phyloP scores from a whole-genome alignment of 2,113 vertebrate species.

The Sula dactylatra region DNA sequence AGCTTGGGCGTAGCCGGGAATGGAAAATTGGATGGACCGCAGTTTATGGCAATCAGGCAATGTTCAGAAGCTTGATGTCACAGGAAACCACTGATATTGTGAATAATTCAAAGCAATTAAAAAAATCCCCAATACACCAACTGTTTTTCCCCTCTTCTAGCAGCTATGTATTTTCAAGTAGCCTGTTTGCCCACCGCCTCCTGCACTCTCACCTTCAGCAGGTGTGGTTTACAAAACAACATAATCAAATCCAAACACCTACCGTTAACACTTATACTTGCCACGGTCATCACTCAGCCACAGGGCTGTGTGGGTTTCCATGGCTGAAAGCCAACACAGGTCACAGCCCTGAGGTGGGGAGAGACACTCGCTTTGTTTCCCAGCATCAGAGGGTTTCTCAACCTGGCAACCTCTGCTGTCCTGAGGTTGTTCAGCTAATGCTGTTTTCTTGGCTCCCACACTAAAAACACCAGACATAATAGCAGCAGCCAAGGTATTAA shows the following conservation, averaged over 20 bases:
- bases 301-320: neutral
- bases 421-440: slow-evolving; percentile 4
- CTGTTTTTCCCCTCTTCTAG: neutral
- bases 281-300: neutral
- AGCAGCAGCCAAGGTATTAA: slow-evolving; percentile 56
- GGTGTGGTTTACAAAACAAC: neutral
- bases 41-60: slow-evolving; percentile 19
- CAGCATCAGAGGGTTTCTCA: slow-evolving; percentile 32
- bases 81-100: slow-evolving; percentile 53
- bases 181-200: neutral
- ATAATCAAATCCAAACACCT: neutral
- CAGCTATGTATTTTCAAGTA: neutral
- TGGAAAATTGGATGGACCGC: slow-evolving; percentile 16
- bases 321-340: rapidly evolving
- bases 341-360: neutral
- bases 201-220: neutral
- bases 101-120: slow-evolving; percentile 2
- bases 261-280: neutral
- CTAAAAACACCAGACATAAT: slow-evolving; percentile 36
- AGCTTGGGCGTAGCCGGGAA: slow-evolving; percentile 13
- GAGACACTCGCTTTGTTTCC: neutral
- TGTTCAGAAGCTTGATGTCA: slow-evolving; percentile 54
- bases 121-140: neutral
- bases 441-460: slow-evolving; percentile 26
- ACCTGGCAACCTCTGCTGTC: slow-evolving; percentile 8